phyloP scores from a whole-genome alignment of 1,140 invertebrate genomes.

The Trichoplusia ni region DNA sequence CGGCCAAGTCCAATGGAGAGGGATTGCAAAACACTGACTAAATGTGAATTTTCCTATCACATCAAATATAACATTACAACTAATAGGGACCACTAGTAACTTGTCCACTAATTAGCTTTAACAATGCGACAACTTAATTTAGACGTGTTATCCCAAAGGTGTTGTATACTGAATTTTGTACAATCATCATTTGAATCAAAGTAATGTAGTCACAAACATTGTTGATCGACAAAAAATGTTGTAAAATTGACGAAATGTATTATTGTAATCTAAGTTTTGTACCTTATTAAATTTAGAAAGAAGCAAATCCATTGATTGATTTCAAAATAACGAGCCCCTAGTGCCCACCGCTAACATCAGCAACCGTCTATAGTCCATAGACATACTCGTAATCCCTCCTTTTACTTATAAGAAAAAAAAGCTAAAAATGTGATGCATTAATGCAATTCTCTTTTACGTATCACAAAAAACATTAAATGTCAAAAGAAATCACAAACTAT shows the following conservation, averaged over 20 bases:
- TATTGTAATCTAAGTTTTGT: slow-evolving; percentile 67
- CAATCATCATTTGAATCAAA: slow-evolving; percentile 43
- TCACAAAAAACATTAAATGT: slow-evolving; percentile 82
- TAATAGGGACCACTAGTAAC: slow-evolving; percentile 63
- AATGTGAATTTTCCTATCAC: slow-evolving; percentile 65
- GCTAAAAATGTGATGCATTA: slow-evolving; percentile 72
- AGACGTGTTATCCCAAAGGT: slow-evolving; percentile 54
- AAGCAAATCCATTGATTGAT: slow-evolving; percentile 54
- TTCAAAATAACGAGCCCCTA: slow-evolving; percentile 43
- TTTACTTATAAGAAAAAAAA: slow-evolving; percentile 61
- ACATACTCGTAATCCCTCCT: slow-evolving; percentile 43
- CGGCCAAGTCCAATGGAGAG: slow-evolving; percentile 52
- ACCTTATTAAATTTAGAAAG: slow-evolving; percentile 60
- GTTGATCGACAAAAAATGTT: slow-evolving; percentile 26
- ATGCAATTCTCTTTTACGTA: slow-evolving; percentile 75
- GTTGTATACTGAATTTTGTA: slow-evolving; percentile 56
- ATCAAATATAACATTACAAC: slow-evolving; percentile 72
- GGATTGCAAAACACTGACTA: slow-evolving; percentile 72
- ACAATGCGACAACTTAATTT: slow-evolving; percentile 72
- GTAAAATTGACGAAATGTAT: slow-evolving; percentile 56
- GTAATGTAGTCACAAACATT: slow-evolving; percentile 31
- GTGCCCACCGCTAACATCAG: slow-evolving; percentile 48
- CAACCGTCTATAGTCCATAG: slow-evolving; percentile 39
- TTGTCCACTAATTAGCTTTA: slow-evolving; percentile 67
- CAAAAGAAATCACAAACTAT: slow-evolving; percentile 81